Evolutionary conservation across 2,797 vertebrate genomes (phyloP).

Genomic region (Acanthornis magna): DNA sequence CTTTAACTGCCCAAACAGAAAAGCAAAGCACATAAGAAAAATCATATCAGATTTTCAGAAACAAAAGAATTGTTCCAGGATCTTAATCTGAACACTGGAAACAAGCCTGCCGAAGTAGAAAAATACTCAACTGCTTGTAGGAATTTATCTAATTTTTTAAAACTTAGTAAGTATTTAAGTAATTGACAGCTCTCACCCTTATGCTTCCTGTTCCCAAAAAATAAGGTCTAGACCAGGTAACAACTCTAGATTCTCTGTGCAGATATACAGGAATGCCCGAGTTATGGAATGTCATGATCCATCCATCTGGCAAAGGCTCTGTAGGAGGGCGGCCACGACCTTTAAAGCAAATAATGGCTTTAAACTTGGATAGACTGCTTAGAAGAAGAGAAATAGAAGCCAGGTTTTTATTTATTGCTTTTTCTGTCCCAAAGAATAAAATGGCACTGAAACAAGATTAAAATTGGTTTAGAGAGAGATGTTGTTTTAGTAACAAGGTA

Average conservation of each 20-base stretch:
- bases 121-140: neutral
- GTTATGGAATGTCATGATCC: slow-evolving; percentile 99
- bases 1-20: neutral
- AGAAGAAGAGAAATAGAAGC: neutral
- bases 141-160: neutral
- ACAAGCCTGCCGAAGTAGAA: neutral
- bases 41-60: neutral
- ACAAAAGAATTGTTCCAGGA: neutral
- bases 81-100: neutral
- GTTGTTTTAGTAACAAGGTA: neutral
- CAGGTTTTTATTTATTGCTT: neutral
- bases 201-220: slow-evolving; percentile 99
- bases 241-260: slow-evolving; percentile 97
- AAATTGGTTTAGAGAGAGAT: neutral
- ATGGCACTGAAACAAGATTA: neutral
- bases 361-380: neutral
- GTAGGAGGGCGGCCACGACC: slow-evolving; percentile 97
- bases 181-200: slow-evolving; percentile 82
- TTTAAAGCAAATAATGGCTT: slow-evolving; percentile 66
- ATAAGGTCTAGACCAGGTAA: slow-evolving; percentile 98
- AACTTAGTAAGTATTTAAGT: neutral
- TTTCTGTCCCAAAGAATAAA: neutral
- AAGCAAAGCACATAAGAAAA: neutral
- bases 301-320: slow-evolving; percentile 97
- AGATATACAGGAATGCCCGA: slow-evolving; percentile 99